Percentiles rank a stretch among this genome's conserved stretches.
Conservation (phyloP, 2,888 invertebrate genomes). For the Athripsodes cinereus region DNA sequence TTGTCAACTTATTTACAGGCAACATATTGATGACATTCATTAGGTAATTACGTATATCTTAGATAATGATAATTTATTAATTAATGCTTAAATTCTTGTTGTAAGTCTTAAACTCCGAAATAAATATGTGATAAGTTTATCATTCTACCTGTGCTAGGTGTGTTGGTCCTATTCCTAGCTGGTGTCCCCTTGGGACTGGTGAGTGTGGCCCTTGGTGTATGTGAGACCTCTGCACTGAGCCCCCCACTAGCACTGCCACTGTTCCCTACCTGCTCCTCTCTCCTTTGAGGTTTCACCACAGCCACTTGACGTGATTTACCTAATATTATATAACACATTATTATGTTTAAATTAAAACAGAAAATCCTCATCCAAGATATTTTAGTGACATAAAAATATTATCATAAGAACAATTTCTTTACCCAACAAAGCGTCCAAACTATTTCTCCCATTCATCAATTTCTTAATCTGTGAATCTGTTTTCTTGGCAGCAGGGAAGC, state of each 20-base stretch:
- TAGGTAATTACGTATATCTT: no score
- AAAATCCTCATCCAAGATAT: no score
- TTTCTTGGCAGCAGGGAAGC: slow-evolving; percentile 9
- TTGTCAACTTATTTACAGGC: no score
- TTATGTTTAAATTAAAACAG: no score
- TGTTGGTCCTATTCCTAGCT: not conserved
- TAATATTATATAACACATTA: no score
- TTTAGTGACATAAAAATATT: no score
- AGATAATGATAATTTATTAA: no score
- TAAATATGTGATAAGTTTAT: no score
- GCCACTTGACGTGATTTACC: slow-evolving; percentile 39
- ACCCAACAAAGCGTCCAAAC: slow-evolving; percentile 17
- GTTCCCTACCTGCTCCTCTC: slow-evolving; percentile 31
- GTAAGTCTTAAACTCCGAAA: no score
- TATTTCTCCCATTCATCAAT: slow-evolving; percentile 16
- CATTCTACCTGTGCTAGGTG: slow-evolving; percentile 11
- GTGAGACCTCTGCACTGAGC: slow-evolving; percentile 29
- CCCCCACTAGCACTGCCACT: slow-evolving; percentile 31
- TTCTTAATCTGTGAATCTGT: slow-evolving; percentile 12
- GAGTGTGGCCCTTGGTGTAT: slow-evolving; percentile 27
- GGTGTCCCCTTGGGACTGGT: not conserved
- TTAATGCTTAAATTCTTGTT: no score
- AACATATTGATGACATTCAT: no score
- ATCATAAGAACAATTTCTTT: no score
- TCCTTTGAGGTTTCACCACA: slow-evolving; percentile 44